Base-by-base conservation (phyloP, 2,888 invertebrate species). In the Pseudanteris insignis region DNA sequence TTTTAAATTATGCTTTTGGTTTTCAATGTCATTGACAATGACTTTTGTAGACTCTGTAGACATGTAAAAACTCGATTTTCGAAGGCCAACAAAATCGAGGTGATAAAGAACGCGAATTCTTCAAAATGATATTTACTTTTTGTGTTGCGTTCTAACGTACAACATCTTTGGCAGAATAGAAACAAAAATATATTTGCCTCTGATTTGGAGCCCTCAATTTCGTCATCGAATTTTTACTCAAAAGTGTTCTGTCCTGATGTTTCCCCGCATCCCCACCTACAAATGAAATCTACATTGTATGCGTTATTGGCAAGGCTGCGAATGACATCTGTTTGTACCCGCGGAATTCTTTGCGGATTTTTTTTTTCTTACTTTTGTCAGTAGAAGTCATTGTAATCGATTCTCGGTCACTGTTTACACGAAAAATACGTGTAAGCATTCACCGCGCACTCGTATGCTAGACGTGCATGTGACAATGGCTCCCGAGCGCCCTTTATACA, bases 191-290 rank as follows among this genome's bases (percentile, higher is more conserved):
- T 7, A 41, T 13, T 46, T 1, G 51, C 14, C 34, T 62, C 62
- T 10, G 53, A 33, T 21, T 15, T 14, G 11, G 14, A 25, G 18
- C 11, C 29, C 5, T 36, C 43, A 15, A 29, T 21, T 2, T 26
- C 26, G 6, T 26, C 26, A 21, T 11, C 13, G 24, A 54, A 54
- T 34, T 36, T 33, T 46, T 55, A 40, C 21, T 55, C 46, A 30
- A 25, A 54, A 7, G 14, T 12, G n/a, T 32, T 54, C 46, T 67
- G 64, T 1, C 44, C 44, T 11, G 64, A 63, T 46, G 37, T 67
- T 1, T 66, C 66, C 32, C 66, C 66, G 9, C 15, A 47, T 26
- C 47, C 47, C 47, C 47, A 47, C 25, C 37, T 47, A 15, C 15
- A n/a, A 7, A 46, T 38, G 1, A 48, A 21, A 10, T 14, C 9